Percentiles rank a stretch among this genome's conserved stretches.
Evolutionary conservation across 2,113 vertebrate genomes (phyloP).

Genomic region (Chaetura pelagica): DNA sequence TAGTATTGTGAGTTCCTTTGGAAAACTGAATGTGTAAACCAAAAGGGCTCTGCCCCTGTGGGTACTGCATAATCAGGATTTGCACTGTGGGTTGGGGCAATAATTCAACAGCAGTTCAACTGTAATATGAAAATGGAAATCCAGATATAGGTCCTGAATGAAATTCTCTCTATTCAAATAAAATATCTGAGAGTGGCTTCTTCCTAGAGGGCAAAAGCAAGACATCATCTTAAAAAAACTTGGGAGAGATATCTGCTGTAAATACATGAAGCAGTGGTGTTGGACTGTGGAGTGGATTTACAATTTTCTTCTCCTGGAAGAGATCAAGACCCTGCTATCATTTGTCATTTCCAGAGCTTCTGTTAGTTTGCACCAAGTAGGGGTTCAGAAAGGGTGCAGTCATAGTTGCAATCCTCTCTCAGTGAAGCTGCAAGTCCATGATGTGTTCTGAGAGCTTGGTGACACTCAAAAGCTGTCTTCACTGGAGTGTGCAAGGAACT

Average conservation of each 20-base stretch:
- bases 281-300: background rate
- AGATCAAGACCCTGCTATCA: background rate
- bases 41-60: background rate
- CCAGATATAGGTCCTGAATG: background rate
- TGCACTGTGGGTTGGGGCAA: background rate
- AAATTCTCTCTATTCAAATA: background rate
- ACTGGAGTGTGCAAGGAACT: fast-evolving
- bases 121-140: background rate
- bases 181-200: background rate
- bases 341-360: background rate
- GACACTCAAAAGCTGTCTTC: background rate
- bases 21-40: background rate
- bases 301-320: background rate
- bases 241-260: background rate
- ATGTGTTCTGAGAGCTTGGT: background rate
- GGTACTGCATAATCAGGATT: background rate
- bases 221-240: background rate
- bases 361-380: background rate
- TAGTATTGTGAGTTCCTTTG: background rate
- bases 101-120: background rate
- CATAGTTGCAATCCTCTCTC: background rate
- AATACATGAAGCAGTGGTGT: background rate
- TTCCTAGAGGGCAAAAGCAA: background rate
- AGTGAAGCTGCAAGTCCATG: background rate
- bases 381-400: background rate